Evolutionary conservation across 1,140 invertebrate species (phyloP).

Genomic region (Metaphire vulgaris): DNA sequence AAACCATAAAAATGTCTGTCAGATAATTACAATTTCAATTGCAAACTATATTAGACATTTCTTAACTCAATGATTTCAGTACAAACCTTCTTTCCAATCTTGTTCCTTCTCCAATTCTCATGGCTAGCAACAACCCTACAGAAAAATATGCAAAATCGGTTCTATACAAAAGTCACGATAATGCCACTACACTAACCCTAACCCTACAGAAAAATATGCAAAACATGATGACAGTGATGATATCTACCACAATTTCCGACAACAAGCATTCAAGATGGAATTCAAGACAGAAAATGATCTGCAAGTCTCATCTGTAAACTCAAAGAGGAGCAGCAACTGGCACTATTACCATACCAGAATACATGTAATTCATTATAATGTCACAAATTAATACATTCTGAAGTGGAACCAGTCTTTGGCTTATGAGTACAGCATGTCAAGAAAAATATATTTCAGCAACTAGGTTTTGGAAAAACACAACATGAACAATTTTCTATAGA

Average conservation of each 20-base stretch:
- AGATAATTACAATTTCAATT: neutral
- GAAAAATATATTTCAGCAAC: neutral
- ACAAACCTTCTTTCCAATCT: neutral
- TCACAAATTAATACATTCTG: too few species aligned
- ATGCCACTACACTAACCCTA: neutral
- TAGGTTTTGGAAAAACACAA: neutral
- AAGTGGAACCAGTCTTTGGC: too few species aligned
- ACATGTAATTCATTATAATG: too few species aligned
- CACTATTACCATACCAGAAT: too few species aligned
- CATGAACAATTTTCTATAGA: neutral
- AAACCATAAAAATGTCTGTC: neutral
- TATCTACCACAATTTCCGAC: neutral
- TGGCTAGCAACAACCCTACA: neutral
- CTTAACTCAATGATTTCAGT: neutral
- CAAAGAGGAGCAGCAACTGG: too few species aligned
- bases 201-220: neutral
- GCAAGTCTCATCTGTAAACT: neutral
- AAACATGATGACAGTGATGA: neutral
- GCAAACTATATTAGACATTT: neutral
- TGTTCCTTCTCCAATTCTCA: neutral
- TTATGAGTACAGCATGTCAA: too few species aligned
- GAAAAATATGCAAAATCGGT: too few species aligned
- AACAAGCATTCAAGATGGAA: neutral
- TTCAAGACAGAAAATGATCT: too few species aligned
- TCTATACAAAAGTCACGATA: too few species aligned